These are phyloP conservation scores for Xestia xanthographa DNA, from an alignment of 2,888 invertebrate genomes.

Conservation along the genomic window DNA sequence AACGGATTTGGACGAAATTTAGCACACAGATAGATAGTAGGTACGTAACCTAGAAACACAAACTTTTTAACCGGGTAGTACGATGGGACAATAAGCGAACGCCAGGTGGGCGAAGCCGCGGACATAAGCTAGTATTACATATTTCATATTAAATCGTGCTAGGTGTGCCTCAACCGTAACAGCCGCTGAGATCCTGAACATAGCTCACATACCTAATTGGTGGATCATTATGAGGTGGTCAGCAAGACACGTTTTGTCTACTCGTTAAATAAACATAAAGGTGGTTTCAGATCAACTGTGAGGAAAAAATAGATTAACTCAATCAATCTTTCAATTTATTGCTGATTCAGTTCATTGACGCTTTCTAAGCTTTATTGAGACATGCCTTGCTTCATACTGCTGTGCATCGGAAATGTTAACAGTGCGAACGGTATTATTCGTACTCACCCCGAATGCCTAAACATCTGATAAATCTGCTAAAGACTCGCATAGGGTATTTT, in stretches of 20 bases:
- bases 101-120: no score
- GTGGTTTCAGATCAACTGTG: background rate
- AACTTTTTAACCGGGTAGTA: no score
- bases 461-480: background rate
- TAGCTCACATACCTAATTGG: background rate
- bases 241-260: background rate
- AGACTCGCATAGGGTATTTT: background rate
- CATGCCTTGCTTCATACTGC: background rate
- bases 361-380: background rate
- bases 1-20: no score
- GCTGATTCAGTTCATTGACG: background rate
- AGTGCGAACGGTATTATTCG: background rate
- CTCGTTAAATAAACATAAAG: background rate
- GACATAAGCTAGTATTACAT: no score
- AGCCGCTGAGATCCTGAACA: background rate
- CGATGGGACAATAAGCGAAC: no score
- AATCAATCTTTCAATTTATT: background rate
- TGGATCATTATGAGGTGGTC: background rate
- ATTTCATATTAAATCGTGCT: background rate
- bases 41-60: no score
- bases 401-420: background rate
- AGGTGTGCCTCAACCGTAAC: background rate
- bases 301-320: background rate
- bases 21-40: no score
- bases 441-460: background rate